Base-by-base conservation (phyloP, 2,888 invertebrate genomes). In the Nomada hirtipes region DNA sequence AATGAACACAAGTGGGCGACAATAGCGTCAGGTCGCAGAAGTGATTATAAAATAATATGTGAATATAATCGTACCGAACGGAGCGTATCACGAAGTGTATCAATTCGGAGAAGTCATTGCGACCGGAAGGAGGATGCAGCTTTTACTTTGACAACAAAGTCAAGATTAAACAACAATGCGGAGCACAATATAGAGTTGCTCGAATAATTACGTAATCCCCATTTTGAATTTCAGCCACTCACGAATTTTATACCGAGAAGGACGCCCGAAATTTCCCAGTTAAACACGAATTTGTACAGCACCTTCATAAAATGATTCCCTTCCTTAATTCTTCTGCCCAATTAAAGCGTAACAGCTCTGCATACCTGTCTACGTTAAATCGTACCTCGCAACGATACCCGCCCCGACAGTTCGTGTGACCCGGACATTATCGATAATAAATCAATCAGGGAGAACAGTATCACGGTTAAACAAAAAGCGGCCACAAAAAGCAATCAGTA, bases 111-210 rank as follows among this genome's bases (percentile, higher is more conserved):
- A 88, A 88, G 42, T 36, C 61, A 18, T 79, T 65, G 68, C 59
- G 47, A 63, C 81, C 76, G 88, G 82, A 83, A 82, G 64, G 74
- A 79, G 71, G 86, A 87, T 86, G 82, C 67, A 76, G 79, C 57
- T 77, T 76, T 83, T 78, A 63, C 68, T 70, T 61, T 42, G 78
- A 67, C 74, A 79, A 81, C 67, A 71, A 75, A 15, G 57, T 20
- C n/a, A 68, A 73, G 76, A 87, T 83, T 85, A 55, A 44, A 59
- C 10, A 18, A 50, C 50, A n/a, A 44, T 52, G 10, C 52, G 36
- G 29, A n/a, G 44, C 36, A 4, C 23, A 3, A 26, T n/a, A 65
- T 55, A 59, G 42, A 7, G 29, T 55, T 29, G 63, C 50, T 73
- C 59, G 9, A 70, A 47, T 68, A 71, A 68, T 79, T 83, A 23